A percentile compares a stretch with the other conserved stretches of the same genome.
Conservation (phyloP, 2,888 invertebrate genomes). For the Xestobium rufovillosum region DNA sequence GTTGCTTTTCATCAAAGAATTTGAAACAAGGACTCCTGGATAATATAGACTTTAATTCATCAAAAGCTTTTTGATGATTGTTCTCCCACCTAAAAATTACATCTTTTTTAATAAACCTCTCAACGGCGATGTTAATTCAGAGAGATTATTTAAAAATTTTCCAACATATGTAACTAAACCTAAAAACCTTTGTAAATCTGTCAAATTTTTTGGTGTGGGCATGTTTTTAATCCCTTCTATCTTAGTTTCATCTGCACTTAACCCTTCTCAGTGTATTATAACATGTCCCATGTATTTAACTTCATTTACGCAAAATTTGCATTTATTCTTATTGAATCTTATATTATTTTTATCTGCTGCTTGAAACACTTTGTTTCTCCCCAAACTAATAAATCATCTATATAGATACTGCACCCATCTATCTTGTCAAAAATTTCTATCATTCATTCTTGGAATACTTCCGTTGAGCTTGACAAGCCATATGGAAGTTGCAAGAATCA, state of each 20-base stretch:
- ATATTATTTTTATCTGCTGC: conserved; percentile 19
- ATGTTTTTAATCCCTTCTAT: conserved; percentile 13
- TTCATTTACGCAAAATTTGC: conserved; percentile 22
- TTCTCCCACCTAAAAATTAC: conserved; percentile 22
- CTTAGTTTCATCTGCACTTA: conserved; percentile 14
- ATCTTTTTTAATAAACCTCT: conserved; percentile 24
- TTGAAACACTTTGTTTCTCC: conserved; percentile 13
- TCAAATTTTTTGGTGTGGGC: conserved; percentile 11
- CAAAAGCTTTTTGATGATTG: conserved; percentile 25
- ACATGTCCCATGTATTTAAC: conserved; percentile 26
- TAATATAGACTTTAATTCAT: conserved; percentile 28
- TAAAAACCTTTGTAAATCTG: conserved; percentile 20
- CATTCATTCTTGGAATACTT: conserved; percentile 20
- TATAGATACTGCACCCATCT: conserved; percentile 16
- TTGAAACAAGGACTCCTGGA: conserved; percentile 28
- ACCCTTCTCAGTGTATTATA: conserved; percentile 24
- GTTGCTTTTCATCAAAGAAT: conserved; percentile 27
- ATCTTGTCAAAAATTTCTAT: conserved; percentile 23
- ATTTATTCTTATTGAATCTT: conserved; percentile 26
- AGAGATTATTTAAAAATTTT: conserved; percentile 25
- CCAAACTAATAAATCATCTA: conserved; percentile 19
- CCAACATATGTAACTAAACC: conserved; percentile 25
- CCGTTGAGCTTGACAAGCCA: conserved; percentile 17
- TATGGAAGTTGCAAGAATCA: conserved; percentile 17
- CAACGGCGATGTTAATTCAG: conserved; percentile 23